Percentiles rank a stretch among this genome's conserved stretches.
Conservation (phyloP, 2,797 vertebrate species). For the Tarsius wallacei region DNA sequence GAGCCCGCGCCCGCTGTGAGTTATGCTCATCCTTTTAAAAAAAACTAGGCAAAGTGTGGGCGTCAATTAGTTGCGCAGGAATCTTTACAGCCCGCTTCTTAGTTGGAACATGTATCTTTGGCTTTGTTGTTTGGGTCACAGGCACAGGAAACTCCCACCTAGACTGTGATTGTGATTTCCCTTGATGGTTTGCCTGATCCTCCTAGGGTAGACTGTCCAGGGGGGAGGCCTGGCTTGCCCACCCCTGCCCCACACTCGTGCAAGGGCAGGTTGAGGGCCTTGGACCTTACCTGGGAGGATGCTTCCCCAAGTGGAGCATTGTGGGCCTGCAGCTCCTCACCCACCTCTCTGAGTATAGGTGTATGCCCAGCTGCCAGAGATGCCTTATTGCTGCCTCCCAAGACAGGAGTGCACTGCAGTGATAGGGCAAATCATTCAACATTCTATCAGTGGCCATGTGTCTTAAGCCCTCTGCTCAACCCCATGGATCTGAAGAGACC, state of each 20-base stretch:
- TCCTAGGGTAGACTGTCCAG: not conserved
- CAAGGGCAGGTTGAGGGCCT: not conserved
- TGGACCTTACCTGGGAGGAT: not conserved
- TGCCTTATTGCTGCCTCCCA: not conserved
- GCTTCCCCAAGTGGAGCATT: not conserved
- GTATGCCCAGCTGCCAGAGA: not conserved
- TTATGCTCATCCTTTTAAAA: slow-evolving; percentile 80
- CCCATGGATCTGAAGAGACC: not conserved
- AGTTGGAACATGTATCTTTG: not conserved
- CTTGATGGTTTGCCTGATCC: not conserved
- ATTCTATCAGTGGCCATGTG: not conserved
- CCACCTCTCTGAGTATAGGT: no score
- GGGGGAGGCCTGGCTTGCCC: not conserved
- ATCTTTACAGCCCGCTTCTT: not conserved
- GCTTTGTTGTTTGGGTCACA: not conserved
- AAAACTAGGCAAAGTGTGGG: slow-evolving; percentile 47
- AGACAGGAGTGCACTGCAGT: not conserved
- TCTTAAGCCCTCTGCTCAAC: not conserved
- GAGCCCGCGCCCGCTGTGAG: not conserved
- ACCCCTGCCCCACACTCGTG: no score
- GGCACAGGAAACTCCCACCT: not conserved
- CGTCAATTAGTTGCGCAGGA: slow-evolving; percentile 65
- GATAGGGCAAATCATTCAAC: no score
- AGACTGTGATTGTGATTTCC: not conserved
- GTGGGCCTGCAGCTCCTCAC: not conserved